Conservation (phyloP, 53 echinoderm and acorn worm genomes). For the Astropecten irregularis region DNA sequence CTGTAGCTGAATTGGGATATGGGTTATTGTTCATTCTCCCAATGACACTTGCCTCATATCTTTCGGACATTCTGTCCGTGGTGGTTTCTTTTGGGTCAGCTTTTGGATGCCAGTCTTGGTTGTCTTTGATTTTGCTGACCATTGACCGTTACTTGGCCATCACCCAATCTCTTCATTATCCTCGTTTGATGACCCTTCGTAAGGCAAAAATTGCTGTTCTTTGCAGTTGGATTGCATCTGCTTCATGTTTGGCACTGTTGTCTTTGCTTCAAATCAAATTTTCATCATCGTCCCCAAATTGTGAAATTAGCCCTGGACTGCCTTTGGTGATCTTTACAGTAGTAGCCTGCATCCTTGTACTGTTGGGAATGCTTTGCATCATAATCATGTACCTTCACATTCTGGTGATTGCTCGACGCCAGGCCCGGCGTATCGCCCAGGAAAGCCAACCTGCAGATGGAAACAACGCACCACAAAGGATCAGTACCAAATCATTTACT, state of each 20-base stretch:
- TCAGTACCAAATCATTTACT: neutral
- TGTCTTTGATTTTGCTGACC: neutral
- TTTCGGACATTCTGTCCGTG: no score
- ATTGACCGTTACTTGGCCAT: constrained; percentile 12
- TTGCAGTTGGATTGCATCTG: neutral
- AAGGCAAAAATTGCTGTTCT: neutral
- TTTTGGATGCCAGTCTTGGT: neutral
- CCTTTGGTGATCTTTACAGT: no score
- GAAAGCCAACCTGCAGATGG: neutral
- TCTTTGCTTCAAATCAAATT: neutral
- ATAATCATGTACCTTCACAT: constrained; percentile 10
- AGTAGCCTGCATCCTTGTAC: neutral
- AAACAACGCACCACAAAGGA: neutral
- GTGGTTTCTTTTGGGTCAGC: neutral
- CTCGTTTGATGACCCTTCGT: neutral
- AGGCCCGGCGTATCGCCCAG: neutral
- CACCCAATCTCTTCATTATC: constrained; percentile 3
- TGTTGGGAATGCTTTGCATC: neutral
- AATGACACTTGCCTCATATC: no score
- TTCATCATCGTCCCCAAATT: no score
- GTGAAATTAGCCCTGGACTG: no score
- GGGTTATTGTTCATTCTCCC: neutral
- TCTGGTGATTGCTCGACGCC: constrained; percentile 6
- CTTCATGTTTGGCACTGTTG: no score
- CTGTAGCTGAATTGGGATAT: neutral